Evolutionary conservation across 2,888 invertebrate genomes (phyloP).

Genomic region (Drosophila flavopinicola): DNA sequence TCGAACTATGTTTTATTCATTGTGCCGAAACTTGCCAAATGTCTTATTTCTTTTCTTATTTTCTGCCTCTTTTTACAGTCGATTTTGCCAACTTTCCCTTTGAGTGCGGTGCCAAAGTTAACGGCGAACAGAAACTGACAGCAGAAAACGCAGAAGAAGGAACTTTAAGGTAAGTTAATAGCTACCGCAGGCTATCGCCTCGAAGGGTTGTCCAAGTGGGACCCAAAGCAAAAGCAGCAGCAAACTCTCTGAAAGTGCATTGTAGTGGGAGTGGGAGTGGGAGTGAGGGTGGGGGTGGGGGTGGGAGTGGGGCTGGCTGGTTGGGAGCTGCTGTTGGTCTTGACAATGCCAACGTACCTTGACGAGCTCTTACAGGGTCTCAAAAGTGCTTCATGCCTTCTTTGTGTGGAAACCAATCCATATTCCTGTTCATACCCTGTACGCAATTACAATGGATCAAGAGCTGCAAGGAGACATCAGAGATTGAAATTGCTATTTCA

Average conservation of each 20-base stretch:
- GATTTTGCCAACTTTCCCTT: conserved; percentile 13
- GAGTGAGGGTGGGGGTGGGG: not conserved
- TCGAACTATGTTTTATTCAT: conserved; percentile 12
- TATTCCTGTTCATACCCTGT: not conserved
- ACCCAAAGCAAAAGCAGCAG: conserved; percentile 9
- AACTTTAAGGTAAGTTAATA: conserved; percentile 54
- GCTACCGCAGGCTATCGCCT: conserved; percentile 1
- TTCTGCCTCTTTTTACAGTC: conserved; percentile 26
- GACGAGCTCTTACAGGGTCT: conserved; percentile 20
- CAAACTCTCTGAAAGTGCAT: conserved; percentile 25
- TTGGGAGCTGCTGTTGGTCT: no score
- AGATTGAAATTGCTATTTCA: no score
- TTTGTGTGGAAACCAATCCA: not conserved
- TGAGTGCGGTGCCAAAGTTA: conserved; percentile 13
- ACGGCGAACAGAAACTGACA: conserved; percentile 18
- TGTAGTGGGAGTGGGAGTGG: not conserved
- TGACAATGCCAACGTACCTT: conserved; percentile 50
- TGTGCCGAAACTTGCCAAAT: not conserved
- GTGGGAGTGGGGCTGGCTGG: fast-evolving
- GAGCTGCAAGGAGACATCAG: no score
- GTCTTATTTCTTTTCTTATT: not conserved
- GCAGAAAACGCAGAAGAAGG: not conserved
- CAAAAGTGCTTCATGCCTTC: not conserved
- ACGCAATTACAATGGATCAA: no score
- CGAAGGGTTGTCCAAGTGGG: conserved; percentile 3